Conservation (phyloP, 2,113 vertebrate genomes). For the Chlamydotis undulata region DNA sequence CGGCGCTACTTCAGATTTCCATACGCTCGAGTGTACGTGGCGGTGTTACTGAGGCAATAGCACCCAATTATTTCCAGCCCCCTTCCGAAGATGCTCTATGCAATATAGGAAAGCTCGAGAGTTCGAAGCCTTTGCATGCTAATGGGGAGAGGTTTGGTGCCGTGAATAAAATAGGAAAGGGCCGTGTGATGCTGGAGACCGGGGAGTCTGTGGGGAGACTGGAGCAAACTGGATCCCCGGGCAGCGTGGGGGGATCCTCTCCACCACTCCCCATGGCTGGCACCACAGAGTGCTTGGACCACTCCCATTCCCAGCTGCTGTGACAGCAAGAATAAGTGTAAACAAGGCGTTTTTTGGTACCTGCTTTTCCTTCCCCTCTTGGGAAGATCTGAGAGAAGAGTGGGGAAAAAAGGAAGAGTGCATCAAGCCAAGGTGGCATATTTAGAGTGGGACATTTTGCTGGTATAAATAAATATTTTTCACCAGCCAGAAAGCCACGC, state of each 20-base stretch:
- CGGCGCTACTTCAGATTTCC: conserved; percentile 35
- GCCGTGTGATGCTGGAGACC: background rate
- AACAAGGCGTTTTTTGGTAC: background rate
- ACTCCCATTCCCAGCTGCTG: background rate
- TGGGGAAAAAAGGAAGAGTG: background rate
- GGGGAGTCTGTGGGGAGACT: background rate
- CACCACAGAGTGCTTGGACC: fast-evolving
- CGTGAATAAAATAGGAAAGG: background rate
- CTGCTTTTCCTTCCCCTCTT: background rate
- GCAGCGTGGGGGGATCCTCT: fast-evolving
- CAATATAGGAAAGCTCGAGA: background rate
- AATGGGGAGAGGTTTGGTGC: background rate
- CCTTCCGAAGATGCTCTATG: background rate
- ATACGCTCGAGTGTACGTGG: background rate
- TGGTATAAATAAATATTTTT: background rate
- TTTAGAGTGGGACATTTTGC: background rate
- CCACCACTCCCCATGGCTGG: fast-evolving
- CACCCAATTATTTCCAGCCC: conserved; percentile 46
- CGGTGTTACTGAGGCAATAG: background rate
- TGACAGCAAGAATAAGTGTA: background rate
- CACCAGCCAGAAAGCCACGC: background rate
- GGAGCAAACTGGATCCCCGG: background rate
- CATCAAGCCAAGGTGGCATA: background rate
- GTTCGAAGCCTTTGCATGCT: background rate
- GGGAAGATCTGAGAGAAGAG: background rate